Conservation (phyloP, 2,113 vertebrate species). For the Kryptolebias marmoratus region DNA sequence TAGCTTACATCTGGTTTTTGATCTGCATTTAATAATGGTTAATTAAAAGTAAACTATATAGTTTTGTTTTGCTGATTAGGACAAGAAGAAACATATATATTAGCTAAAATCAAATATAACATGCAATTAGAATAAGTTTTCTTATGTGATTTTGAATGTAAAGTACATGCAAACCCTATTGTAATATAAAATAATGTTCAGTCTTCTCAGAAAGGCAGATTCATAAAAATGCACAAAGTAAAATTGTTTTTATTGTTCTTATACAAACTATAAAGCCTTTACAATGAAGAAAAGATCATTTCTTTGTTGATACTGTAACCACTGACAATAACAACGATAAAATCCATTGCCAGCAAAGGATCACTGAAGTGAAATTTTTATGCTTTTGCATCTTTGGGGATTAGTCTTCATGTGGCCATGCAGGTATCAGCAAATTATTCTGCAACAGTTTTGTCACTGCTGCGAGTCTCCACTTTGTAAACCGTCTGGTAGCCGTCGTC, state of each 20-base stretch:
- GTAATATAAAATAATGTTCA: background rate
- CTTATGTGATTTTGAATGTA: too few relatives aligned
- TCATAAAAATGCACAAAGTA: background rate
- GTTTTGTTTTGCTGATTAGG: too few relatives aligned
- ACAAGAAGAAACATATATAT: too few relatives aligned
- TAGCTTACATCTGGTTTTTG: too few relatives aligned
- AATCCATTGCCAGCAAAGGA: constrained; percentile 51
- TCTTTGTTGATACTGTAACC: background rate
- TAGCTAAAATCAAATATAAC: too few relatives aligned
- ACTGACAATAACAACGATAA: constrained; percentile 16
- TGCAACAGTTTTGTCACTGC: constrained; percentile 12
- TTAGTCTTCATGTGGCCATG: background rate
- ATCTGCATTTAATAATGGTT: too few relatives aligned
- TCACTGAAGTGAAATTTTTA: constrained; percentile 5
- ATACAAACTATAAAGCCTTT: constrained; percentile 31
- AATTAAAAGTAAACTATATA: too few relatives aligned
- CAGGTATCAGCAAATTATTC: constrained; percentile 17
- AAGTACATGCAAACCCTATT: background rate
- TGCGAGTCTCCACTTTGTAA: constrained; percentile 86
- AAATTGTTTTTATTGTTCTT: constrained; percentile 51
- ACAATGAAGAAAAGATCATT: constrained; percentile 8
- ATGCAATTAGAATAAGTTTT: too few relatives aligned
- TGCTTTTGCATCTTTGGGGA: background rate
- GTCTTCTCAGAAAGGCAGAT: background rate
- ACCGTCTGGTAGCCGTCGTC: constrained; percentile 92